Evolutionary conservation across 1,140 invertebrate species (phyloP).

Genomic region (Anastrepha obliqua): DNA sequence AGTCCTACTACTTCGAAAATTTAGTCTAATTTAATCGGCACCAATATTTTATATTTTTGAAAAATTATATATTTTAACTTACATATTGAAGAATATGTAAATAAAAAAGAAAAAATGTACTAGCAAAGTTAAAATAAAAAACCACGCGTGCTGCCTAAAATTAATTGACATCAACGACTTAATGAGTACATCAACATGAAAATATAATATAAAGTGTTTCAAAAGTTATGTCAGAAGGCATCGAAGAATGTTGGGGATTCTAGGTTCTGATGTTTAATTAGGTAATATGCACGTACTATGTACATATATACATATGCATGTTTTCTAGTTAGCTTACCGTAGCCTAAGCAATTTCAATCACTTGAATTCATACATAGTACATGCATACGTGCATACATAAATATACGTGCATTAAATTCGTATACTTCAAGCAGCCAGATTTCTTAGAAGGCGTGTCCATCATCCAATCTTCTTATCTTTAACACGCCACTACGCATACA

Average conservation of each 20-base stretch:
- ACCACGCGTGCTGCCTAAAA: not conserved
- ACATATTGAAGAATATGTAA: too few relatives aligned
- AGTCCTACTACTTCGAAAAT: too few relatives aligned
- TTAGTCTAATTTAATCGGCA: too few relatives aligned
- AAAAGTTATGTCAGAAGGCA: not conserved
- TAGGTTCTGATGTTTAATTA: not conserved
- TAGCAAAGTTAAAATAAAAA: not conserved
- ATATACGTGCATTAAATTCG: too few relatives aligned
- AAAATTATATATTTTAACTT: too few relatives aligned
- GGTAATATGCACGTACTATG: not conserved
- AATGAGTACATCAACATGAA: not conserved
- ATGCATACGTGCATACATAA: too few relatives aligned
- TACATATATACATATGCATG: too few relatives aligned
- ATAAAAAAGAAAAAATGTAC: too few relatives aligned
- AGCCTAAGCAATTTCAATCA: too few relatives aligned
- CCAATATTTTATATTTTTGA: too few relatives aligned
- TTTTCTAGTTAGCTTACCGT: too few relatives aligned
- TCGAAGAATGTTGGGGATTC: not conserved
- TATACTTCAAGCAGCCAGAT: not conserved
- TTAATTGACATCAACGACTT: not conserved
- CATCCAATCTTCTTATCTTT: not conserved
- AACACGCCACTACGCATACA: not conserved
- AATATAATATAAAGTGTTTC: not conserved
- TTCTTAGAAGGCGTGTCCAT: constrained; percentile 36
- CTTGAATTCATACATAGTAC: too few relatives aligned